Percentiles rank a stretch among this genome's conserved stretches.
These are phyloP conservation scores for Callyntrura guangdongensis DNA, from an alignment of 2,888 invertebrate genomes.

Conservation along the genomic window DNA sequence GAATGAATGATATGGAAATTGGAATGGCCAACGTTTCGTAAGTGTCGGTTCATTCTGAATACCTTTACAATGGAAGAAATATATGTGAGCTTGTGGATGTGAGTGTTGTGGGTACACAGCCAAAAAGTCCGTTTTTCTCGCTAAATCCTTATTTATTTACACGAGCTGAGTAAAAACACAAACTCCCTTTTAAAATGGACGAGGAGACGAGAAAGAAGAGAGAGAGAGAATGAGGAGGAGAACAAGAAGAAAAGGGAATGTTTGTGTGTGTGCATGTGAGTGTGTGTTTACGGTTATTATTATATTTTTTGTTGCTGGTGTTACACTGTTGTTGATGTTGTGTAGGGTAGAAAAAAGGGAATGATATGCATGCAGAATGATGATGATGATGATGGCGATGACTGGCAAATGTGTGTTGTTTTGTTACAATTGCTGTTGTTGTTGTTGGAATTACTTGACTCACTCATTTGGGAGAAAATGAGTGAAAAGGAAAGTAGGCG, in stretches of 20 bases:
- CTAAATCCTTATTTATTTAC: conserved; percentile 50
- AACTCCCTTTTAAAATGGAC: background rate
- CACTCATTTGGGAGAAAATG: conserved; percentile 6
- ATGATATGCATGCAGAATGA: background rate
- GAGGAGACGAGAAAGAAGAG: background rate
- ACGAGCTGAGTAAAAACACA: background rate
- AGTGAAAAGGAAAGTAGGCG: background rate
- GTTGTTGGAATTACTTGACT: background rate
- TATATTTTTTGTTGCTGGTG: too few species aligned
- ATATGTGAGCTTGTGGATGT: background rate
- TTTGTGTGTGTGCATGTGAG: background rate
- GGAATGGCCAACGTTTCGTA: background rate
- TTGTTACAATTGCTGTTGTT: background rate
- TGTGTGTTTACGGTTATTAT: background rate
- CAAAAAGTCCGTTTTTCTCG: background rate
- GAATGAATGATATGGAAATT: background rate
- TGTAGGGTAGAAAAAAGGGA: background rate
- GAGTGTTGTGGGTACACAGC: too few species aligned
- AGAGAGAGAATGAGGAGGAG: background rate
- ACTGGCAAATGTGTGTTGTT: background rate
- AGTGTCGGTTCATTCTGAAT: background rate
- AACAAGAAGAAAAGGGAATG: background rate
- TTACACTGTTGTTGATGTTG: background rate
- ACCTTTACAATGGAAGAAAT: background rate
- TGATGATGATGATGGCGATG: background rate